Percentiles rank a stretch among this genome's conserved stretches.
phyloP scores from a whole-genome alignment of 2,888 invertebrate genomes.

The Junonia oenone region DNA sequence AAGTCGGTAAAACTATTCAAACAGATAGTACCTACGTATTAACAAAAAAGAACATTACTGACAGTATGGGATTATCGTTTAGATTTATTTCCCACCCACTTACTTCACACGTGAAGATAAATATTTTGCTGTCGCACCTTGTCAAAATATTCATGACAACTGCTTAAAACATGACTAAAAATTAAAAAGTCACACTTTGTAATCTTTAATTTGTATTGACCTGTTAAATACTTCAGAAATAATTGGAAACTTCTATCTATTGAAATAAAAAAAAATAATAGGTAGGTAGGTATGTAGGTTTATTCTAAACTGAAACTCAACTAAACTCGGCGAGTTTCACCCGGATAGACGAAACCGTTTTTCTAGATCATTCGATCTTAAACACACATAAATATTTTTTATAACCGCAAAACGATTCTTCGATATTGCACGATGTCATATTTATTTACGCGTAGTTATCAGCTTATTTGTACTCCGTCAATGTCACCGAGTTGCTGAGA shows the following conservation, averaged over 20 bases:
- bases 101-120: slow-evolving; percentile 39
- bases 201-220: no score
- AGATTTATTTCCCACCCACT: slow-evolving; percentile 46
- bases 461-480: slow-evolving; percentile 70
- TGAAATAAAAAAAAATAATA: no score
- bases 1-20: no score
- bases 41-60: slow-evolving; percentile 42
- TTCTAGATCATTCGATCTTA: slow-evolving; percentile 11
- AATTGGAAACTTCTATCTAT: no score
- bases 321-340: no score
- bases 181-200: no score
- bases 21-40: no score
- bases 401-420: slow-evolving; percentile 17
- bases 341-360: no score
- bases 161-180: not conserved
- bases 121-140: slow-evolving; percentile 41
- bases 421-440: slow-evolving; percentile 32
- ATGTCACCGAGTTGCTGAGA: slow-evolving; percentile 74
- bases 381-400: not conserved
- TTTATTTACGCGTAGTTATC: slow-evolving; percentile 63
- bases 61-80: slow-evolving; percentile 36
- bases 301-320: no score
- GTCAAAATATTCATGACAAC: slow-evolving; percentile 18
- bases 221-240: not conserved
- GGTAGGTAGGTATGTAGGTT: no score